These are phyloP conservation scores for Ormyrus labotus DNA, from an alignment of 2,888 invertebrate genomes.

Conservation along the genomic window DNA sequence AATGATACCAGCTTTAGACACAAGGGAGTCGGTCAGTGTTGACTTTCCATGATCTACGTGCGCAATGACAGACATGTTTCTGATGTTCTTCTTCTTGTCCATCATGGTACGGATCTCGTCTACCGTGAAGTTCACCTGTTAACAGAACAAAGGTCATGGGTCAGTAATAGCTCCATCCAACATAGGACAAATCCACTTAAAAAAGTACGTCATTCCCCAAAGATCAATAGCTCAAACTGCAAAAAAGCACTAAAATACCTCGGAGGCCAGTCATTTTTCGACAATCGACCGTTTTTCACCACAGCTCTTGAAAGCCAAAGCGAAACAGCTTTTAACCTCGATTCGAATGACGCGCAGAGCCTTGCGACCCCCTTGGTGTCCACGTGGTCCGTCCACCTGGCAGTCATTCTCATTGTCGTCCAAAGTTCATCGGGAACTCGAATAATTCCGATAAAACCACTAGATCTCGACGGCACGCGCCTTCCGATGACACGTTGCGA, in stretches of 20 bases:
- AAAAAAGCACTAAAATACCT: slow-evolving; percentile 20
- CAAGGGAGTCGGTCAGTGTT: slow-evolving; percentile 98
- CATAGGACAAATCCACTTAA: slow-evolving; percentile 34
- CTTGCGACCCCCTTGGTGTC: not conserved
- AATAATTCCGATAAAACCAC: not conserved
- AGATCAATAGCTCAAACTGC: not conserved
- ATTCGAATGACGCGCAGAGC: slow-evolving; percentile 17
- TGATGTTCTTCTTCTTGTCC: slow-evolving; percentile 99
- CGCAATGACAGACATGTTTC: slow-evolving; percentile 99
- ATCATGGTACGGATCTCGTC: slow-evolving; percentile 99
- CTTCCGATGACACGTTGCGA: too few relatives aligned
- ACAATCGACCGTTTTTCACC: not conserved
- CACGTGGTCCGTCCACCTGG: slow-evolving; percentile 16
- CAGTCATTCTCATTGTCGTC: too few relatives aligned
- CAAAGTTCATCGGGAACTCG: too few relatives aligned
- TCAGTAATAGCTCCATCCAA: slow-evolving; percentile 50
- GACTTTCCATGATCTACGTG: slow-evolving; percentile 99
- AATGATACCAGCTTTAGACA: slow-evolving; percentile 99
- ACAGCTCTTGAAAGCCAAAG: not conserved
- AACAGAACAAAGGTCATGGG: too few relatives aligned
- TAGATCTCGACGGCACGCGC: too few relatives aligned
- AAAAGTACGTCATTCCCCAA: too few relatives aligned
- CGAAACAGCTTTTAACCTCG: slow-evolving; percentile 49
- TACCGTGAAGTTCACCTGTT: slow-evolving; percentile 99
- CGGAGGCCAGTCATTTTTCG: slow-evolving; percentile 4